phyloP scores from a whole-genome alignment of 1,140 invertebrate species.

The Carcinoscorpius rotundicauda region DNA sequence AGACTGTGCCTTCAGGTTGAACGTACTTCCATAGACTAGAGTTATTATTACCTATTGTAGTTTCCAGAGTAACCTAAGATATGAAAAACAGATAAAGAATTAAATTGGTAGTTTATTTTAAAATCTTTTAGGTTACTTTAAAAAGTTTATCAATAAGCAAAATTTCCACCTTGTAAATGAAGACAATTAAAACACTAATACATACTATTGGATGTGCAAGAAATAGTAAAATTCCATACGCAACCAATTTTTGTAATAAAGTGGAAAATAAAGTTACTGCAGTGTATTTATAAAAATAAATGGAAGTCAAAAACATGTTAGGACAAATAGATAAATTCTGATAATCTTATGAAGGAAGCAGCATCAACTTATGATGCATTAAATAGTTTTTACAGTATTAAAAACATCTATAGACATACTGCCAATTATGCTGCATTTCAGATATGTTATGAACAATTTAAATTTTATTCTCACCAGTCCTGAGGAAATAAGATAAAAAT shows the following conservation, averaged over 20 bases:
- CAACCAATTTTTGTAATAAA: too few species aligned
- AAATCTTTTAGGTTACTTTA: not conserved
- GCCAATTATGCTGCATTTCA: too few species aligned
- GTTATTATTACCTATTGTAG: conserved; percentile 59
- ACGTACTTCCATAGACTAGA: conserved; percentile 44
- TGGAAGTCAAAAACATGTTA: too few species aligned
- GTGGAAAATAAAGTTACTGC: too few species aligned
- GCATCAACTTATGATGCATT: too few species aligned
- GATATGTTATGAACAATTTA: too few species aligned
- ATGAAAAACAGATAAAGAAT: not conserved
- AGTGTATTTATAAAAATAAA: too few species aligned
- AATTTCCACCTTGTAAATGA: conserved; percentile 6
- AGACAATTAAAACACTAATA: conserved; percentile 8
- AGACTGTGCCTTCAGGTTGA: conserved; percentile 45
- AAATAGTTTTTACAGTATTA: too few species aligned
- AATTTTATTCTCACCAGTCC: conserved; percentile 39
- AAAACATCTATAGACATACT: too few species aligned
- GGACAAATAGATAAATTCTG: too few species aligned
- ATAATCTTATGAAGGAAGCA: too few species aligned
- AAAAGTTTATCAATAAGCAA: not conserved
- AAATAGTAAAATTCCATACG: not conserved
- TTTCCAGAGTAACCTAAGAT: conserved; percentile 43
- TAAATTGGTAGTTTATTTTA: not conserved
- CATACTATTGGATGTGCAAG: conserved; percentile 4
- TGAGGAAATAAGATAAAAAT: conserved; percentile 60